Evolutionary conservation across 2,113 vertebrate genomes (phyloP).

Genomic region (Ifrita kowaldi): DNA sequence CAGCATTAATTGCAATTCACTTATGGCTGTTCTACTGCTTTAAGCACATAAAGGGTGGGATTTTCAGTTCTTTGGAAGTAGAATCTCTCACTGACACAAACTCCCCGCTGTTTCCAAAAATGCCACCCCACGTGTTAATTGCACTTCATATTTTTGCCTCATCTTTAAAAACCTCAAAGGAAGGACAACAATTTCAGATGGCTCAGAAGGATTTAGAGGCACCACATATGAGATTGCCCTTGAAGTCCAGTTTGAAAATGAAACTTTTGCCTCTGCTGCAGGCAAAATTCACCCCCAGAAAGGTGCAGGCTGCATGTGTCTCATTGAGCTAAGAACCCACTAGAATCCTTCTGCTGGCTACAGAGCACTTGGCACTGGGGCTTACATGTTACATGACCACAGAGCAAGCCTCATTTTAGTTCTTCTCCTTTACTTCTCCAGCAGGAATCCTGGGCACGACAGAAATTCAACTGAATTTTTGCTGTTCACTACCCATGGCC

Average conservation of each 20-base stretch:
- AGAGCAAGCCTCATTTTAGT: neutral
- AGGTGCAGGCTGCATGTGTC: neutral
- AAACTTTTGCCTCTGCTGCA: neutral
- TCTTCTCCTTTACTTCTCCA: neutral
- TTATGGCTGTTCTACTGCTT: neutral
- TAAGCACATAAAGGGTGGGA: neutral
- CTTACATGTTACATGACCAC: accelerated
- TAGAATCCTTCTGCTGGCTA: neutral
- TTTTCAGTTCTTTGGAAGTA: neutral
- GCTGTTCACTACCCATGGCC: neutral
- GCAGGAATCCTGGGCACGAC: neutral
- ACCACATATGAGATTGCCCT: neutral
- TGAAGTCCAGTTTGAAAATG: neutral
- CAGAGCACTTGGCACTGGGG: neutral
- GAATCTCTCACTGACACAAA: neutral
- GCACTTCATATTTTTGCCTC: neutral
- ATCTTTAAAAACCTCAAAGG: neutral
- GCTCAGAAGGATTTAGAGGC: neutral
- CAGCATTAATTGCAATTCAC: neutral
- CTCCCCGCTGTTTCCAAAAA: neutral
- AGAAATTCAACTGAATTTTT: neutral
- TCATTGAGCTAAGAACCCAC: neutral
- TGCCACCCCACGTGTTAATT: neutral
- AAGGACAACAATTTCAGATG: neutral
- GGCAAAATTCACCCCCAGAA: neutral